These are phyloP conservation scores for Pardosa pseudoannulata DNA, from an alignment of 2,888 invertebrate species.

Conservation along the genomic window DNA sequence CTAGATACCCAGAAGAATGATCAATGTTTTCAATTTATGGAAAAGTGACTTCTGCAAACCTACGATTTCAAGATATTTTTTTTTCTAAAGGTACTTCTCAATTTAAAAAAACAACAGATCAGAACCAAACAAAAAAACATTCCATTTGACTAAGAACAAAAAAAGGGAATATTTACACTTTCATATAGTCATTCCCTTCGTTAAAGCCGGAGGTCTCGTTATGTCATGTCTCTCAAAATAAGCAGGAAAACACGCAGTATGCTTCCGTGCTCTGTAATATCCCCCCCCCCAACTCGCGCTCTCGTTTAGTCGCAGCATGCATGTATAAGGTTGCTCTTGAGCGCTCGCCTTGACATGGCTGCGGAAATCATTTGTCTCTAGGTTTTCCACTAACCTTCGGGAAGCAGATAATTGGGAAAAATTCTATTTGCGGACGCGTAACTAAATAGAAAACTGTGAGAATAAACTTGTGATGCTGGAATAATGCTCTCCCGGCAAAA, in stretches of 20 bases:
- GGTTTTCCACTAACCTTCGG: constrained; percentile 14
- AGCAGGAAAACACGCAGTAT: constrained; percentile 15
- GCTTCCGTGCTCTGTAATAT: neutral
- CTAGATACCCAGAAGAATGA: no score
- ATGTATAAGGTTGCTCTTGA: constrained; percentile 25
- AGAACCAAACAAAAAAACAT: no score
- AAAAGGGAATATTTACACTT: neutral
- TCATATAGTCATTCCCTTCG: no score
- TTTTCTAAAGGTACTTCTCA: no score
- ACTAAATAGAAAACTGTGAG: constrained; percentile 1
- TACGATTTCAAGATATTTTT: no score
- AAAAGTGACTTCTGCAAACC: no score
- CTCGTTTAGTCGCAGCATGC: neutral
- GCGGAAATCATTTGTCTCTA: constrained; percentile 36
- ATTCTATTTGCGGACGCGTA: neutral
- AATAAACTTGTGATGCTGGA: neutral
- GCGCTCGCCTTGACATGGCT: constrained; percentile 14
- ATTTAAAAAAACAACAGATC: no score
- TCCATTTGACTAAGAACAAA: no score
- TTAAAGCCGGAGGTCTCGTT: neutral
- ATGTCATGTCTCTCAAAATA: constrained; percentile 11
- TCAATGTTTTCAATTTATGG: no score
- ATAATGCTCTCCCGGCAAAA: neutral
- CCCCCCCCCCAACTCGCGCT: neutral
- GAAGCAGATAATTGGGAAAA: constrained; percentile 4